These are phyloP conservation scores for Helicoverpa armigera DNA, from an alignment of 1,140 invertebrate genomes.

Conservation along the genomic window DNA sequence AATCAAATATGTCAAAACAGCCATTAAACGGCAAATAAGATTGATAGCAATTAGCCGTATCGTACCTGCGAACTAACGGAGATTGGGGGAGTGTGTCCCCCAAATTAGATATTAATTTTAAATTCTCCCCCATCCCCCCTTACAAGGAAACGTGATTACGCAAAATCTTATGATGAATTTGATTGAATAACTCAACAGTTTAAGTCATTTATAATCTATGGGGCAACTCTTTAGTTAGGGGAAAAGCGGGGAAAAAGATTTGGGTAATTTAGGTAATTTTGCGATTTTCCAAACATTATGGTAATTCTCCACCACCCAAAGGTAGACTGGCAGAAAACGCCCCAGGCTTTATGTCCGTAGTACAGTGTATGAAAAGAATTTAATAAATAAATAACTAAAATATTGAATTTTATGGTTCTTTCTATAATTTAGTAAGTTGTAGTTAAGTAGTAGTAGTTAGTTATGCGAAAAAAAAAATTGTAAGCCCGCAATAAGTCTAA, in stretches of 20 bases:
- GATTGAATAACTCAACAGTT: slow-evolving; percentile 58
- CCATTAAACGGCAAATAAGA: slow-evolving; percentile 35
- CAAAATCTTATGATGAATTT: slow-evolving; percentile 56
- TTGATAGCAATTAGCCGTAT: slow-evolving; percentile 37
- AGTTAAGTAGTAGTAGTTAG: too few species aligned
- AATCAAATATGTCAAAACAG: slow-evolving; percentile 15
- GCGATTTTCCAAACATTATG: too few species aligned
- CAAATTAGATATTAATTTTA: slow-evolving; percentile 81
- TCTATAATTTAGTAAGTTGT: too few species aligned
- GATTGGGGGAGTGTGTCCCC: slow-evolving; percentile 70
- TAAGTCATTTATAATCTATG: slow-evolving; percentile 40
- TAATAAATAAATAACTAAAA: too few species aligned
- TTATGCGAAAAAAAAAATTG: too few species aligned
- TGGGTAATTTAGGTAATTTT: background rate
- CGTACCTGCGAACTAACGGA: slow-evolving; percentile 51
- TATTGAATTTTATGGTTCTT: too few species aligned
- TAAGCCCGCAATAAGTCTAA: too few species aligned
- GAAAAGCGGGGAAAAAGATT: background rate
- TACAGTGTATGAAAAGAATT: too few species aligned
- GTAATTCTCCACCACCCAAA: too few species aligned
- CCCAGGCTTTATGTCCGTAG: too few species aligned
- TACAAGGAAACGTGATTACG: slow-evolving; percentile 57
- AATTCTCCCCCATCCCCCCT: slow-evolving; percentile 55
- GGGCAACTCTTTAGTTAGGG: background rate
- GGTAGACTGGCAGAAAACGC: too few species aligned